Conservation (phyloP, 2,797 vertebrate species). For the Lepilemur septentrionalis region DNA sequence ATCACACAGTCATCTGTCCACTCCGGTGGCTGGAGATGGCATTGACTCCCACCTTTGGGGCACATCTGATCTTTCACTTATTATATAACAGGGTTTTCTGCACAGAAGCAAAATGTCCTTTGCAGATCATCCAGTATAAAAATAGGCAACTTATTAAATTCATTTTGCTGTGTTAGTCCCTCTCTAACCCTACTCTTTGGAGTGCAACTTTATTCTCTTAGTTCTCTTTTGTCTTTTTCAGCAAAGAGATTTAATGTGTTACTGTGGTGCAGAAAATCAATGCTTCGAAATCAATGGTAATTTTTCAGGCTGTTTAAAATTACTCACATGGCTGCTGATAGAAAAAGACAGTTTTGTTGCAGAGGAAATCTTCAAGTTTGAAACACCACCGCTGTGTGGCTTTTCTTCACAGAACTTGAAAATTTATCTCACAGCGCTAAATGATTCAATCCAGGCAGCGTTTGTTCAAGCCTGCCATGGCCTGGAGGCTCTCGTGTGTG, state of each 20-base stretch:
- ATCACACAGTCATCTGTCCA: neutral
- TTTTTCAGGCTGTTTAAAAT: slow-evolving; percentile 83
- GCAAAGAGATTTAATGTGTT: slow-evolving; percentile 77
- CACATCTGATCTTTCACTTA: slow-evolving; percentile 28
- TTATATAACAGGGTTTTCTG: slow-evolving; percentile 51
- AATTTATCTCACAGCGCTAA: neutral
- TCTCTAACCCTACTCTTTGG: neutral
- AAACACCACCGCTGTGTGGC: neutral
- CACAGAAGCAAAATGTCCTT: slow-evolving; percentile 45
- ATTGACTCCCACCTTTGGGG: neutral
- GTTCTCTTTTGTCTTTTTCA: slow-evolving; percentile 73
- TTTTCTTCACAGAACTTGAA: neutral
- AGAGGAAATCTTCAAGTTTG: slow-evolving; percentile 65
- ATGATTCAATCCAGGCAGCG: neutral
- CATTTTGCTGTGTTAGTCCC: slow-evolving; percentile 44
- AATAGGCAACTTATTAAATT: slow-evolving; percentile 38
- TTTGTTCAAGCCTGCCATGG: neutral
- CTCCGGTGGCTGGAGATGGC: neutral
- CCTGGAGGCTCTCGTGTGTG: neutral
- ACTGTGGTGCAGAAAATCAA: slow-evolving; percentile 80
- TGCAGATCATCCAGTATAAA: neutral
- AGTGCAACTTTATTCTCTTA: slow-evolving; percentile 57
- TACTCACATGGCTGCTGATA: slow-evolving; percentile 57
- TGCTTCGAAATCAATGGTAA: slow-evolving; percentile 81
- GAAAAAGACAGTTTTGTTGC: slow-evolving; percentile 55